These are phyloP conservation scores for Tholera decimalis DNA, from an alignment of 2,888 invertebrate species.

Conservation along the genomic window DNA sequence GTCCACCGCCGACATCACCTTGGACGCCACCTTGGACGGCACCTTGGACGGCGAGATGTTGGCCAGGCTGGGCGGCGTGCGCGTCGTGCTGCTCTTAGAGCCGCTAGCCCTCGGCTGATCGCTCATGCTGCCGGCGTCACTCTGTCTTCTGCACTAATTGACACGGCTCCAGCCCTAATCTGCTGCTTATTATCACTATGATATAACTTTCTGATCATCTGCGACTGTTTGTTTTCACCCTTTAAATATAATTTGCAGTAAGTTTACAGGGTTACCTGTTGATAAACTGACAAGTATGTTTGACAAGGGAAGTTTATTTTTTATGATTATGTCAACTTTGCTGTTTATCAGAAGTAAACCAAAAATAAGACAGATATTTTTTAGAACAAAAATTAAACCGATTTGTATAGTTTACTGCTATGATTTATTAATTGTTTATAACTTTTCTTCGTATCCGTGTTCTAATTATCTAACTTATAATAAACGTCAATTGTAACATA, in stretches of 20 bases:
- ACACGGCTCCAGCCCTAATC: background rate
- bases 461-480: too few relatives aligned
- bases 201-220: background rate
- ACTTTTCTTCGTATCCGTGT: too few relatives aligned
- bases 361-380: background rate
- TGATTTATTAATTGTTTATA: too few relatives aligned
- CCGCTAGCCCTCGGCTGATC: background rate
- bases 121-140: background rate
- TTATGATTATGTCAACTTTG: background rate
- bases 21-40: constrained; percentile 5
- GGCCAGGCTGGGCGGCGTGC: background rate
- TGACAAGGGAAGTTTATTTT: background rate
- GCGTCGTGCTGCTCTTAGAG: background rate
- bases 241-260: background rate
- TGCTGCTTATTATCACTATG: background rate
- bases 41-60: background rate
- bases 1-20: constrained; percentile 14
- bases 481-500: too few relatives aligned
- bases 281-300: background rate
- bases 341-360: background rate
- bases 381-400: too few relatives aligned
- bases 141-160: background rate
- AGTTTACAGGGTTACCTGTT: background rate
- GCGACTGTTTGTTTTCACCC: background rate
- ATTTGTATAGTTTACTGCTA: too few relatives aligned